A percentile compares a stretch with the other conserved stretches of the same genome.
Evolutionary conservation across 2,797 vertebrate genomes (phyloP).

Genomic region (Takifugu rubripes): DNA sequence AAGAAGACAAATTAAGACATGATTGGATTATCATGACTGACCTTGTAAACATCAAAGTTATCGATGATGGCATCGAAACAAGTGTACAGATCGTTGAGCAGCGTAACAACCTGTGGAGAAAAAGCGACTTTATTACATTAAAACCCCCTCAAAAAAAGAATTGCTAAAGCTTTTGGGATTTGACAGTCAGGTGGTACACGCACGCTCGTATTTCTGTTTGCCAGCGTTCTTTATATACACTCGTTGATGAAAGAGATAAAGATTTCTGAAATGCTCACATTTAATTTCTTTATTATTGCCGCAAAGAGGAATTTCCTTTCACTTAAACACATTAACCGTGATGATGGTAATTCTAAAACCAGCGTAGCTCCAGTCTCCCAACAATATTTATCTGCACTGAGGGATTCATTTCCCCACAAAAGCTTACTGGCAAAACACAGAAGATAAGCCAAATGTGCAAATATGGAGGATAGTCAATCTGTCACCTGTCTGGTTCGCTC

Average conservation of each 20-base stretch:
- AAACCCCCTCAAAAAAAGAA: neutral
- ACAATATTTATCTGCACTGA: slow-evolving; percentile 24
- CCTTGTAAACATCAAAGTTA: slow-evolving; percentile 98
- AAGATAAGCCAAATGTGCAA: slow-evolving; percentile 34
- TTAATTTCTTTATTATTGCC: too few species aligned
- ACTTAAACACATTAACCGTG: too few species aligned
- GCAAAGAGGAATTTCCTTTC: too few species aligned
- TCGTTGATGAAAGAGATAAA: neutral
- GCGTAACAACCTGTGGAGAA: slow-evolving; percentile 86
- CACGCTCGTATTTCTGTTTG: too few species aligned
- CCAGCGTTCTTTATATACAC: too few species aligned
- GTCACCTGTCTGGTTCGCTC: slow-evolving; percentile 1
- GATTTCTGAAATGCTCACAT: too few species aligned
- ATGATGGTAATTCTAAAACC: neutral
- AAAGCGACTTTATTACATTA: neutral
- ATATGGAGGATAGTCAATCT: slow-evolving; percentile 29
- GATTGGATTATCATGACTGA: slow-evolving; percentile 47
- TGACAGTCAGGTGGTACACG: too few species aligned
- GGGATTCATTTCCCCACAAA: slow-evolving; percentile 26
- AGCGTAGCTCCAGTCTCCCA: slow-evolving; percentile 30
- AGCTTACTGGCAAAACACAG: slow-evolving; percentile 28
- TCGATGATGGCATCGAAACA: slow-evolving; percentile 99
- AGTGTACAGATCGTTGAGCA: slow-evolving; percentile 95
- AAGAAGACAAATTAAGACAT: neutral
- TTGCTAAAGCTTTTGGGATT: too few species aligned